Conservation (phyloP, 2,113 vertebrate species). For the Pleuronectes platessa region DNA sequence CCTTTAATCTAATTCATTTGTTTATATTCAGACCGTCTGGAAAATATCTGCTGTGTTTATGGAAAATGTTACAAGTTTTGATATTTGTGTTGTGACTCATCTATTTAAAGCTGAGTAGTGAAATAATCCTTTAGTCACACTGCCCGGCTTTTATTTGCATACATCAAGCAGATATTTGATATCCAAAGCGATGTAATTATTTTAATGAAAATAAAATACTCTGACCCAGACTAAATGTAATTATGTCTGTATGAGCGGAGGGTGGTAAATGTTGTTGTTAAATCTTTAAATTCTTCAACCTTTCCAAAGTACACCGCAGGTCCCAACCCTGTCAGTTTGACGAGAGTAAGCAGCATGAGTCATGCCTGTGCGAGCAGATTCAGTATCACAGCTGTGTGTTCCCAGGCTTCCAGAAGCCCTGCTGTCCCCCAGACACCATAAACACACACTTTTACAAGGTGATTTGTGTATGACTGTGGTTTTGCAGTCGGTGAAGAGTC, state of each 20-base stretch:
- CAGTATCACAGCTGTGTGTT: conserved; percentile 24
- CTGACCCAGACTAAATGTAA: background rate
- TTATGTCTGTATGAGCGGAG: background rate
- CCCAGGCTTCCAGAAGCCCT: conserved; percentile 11
- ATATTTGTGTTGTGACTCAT: conserved; percentile 42
- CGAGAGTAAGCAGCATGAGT: conserved; percentile 26
- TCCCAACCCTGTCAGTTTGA: background rate
- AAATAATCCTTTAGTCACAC: conserved; percentile 16
- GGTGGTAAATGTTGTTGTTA: background rate
- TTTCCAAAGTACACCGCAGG: background rate
- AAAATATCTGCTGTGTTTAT: background rate
- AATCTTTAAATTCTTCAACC: background rate
- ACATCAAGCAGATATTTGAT: conserved; percentile 3
- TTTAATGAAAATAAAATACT: background rate
- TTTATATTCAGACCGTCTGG: background rate
- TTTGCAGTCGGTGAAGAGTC: conserved; percentile 46
- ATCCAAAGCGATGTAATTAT: background rate
- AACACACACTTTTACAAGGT: conserved; percentile 53
- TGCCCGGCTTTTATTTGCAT: conserved; percentile 21
- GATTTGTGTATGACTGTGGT: conserved; percentile 37
- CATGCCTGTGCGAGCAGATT: background rate
- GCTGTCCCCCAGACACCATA: conserved; percentile 14
- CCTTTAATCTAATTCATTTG: background rate
- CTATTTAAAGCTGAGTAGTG: conserved; percentile 32
- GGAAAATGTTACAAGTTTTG: background rate